Evolutionary conservation across 1,140 invertebrate species (phyloP).

Genomic region (Bombus confusus): DNA sequence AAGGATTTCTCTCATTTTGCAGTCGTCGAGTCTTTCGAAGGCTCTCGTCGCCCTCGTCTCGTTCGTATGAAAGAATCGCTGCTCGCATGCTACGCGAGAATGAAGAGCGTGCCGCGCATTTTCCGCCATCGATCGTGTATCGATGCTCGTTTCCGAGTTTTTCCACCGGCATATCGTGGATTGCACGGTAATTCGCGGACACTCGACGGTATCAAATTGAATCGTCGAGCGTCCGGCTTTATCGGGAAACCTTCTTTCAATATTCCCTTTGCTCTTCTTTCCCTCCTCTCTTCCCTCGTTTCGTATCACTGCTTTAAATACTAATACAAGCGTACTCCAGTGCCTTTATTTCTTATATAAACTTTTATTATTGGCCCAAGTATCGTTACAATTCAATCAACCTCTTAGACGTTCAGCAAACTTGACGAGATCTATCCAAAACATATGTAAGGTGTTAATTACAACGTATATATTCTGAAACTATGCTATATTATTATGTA

Average conservation of each 20-base stretch:
- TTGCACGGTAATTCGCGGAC: conserved; percentile 2
- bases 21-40: neutral
- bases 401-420: neutral
- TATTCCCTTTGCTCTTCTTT: neutral
- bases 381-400: neutral
- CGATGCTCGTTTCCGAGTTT: conserved; percentile 5
- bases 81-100: neutral
- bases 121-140: neutral
- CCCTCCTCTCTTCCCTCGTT: neutral
- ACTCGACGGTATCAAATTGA: conserved; percentile 8
- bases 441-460: neutral
- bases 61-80: neutral
- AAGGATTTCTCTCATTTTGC: conserved; percentile 24
- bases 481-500: neutral
- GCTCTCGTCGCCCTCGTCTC: neutral
- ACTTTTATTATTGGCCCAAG: neutral
- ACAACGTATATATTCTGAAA: neutral
- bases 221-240: neutral
- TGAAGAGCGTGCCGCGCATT: neutral
- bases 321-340: neutral
- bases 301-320: neutral
- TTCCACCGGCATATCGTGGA: neutral
- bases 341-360: neutral
- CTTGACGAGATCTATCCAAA: neutral
- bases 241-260: neutral